Conservation (phyloP, 2,113 vertebrate genomes). For the Sorex araneus region DNA sequence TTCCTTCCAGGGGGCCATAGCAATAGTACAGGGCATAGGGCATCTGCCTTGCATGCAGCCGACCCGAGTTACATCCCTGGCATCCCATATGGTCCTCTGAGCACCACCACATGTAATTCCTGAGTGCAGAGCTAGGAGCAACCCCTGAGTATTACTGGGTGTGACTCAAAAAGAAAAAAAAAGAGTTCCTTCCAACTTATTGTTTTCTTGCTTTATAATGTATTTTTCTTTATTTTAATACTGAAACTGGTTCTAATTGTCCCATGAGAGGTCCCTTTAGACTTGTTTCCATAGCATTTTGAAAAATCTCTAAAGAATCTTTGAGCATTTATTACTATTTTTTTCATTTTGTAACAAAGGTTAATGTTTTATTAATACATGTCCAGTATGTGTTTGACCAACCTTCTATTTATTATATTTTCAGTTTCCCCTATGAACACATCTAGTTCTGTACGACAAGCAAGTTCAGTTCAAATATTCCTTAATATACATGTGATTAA, state of each 20-base stretch:
- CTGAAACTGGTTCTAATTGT: neutral
- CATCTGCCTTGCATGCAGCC: too few species aligned
- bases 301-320: neutral
- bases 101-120: too few species aligned
- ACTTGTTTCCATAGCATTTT: neutral
- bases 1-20: neutral
- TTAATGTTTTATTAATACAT: neutral
- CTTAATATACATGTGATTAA: neutral
- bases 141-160: too few species aligned
- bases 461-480: conserved; percentile 10
- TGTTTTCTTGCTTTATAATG: conserved; percentile 9
- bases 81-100: too few species aligned
- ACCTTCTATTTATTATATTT: neutral
- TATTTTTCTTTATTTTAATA: neutral
- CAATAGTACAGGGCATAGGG: too few species aligned
- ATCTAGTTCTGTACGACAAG: neutral
- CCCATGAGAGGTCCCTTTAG: neutral
- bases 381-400: neutral
- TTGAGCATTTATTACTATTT: neutral
- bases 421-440: neutral
- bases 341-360: conserved; percentile 9
- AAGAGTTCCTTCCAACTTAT: neutral
- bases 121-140: too few species aligned
- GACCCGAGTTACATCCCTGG: too few species aligned
- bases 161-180: too few species aligned